Percentiles rank a stretch among this genome's conserved stretches.
These are phyloP conservation scores for Pasiphila rectangulata DNA, from an alignment of 2,888 invertebrate genomes.

Conservation along the genomic window DNA sequence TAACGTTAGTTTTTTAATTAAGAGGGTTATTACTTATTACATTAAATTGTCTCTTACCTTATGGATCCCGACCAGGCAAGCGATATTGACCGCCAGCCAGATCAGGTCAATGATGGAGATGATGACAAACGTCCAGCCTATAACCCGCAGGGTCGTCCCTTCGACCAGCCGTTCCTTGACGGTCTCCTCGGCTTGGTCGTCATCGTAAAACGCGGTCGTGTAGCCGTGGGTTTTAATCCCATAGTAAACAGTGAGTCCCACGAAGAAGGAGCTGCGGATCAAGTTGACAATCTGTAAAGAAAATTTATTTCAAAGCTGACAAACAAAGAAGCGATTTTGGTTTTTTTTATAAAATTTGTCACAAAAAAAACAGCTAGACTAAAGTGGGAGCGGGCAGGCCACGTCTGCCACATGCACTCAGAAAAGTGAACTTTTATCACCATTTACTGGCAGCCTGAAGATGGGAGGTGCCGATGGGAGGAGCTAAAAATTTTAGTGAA, in stretches of 20 bases:
- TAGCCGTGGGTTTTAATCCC: constrained; percentile 43
- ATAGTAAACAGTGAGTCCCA: constrained; percentile 34
- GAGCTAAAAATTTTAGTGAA: too few relatives aligned
- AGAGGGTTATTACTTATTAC: neutral
- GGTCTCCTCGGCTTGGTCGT: constrained; percentile 3
- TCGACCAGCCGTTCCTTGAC: constrained; percentile 22
- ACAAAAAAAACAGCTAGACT: too few relatives aligned
- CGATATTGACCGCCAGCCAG: constrained; percentile 45
- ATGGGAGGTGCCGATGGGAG: too few relatives aligned
- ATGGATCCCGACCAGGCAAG: constrained; percentile 49
- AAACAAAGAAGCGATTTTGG: too few relatives aligned
- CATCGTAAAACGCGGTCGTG: constrained; percentile 31
- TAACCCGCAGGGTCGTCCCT: constrained; percentile 29
- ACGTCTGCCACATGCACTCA: too few relatives aligned
- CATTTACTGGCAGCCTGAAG: too few relatives aligned
- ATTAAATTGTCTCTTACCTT: constrained; percentile 35
- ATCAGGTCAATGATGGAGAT: constrained; percentile 37
- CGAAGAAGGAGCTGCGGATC: constrained; percentile 37
- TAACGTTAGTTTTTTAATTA: too few relatives aligned
- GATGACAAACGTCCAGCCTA: constrained; percentile 37
- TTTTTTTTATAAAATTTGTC: too few relatives aligned
- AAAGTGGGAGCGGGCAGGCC: too few relatives aligned
- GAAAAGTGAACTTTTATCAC: too few relatives aligned
- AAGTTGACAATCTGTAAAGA: constrained; percentile 38
- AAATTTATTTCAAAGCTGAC: neutral